Evolutionary conservation across 2,888 invertebrate genomes (phyloP).

Genomic region (Trachelus iudaicus): DNA sequence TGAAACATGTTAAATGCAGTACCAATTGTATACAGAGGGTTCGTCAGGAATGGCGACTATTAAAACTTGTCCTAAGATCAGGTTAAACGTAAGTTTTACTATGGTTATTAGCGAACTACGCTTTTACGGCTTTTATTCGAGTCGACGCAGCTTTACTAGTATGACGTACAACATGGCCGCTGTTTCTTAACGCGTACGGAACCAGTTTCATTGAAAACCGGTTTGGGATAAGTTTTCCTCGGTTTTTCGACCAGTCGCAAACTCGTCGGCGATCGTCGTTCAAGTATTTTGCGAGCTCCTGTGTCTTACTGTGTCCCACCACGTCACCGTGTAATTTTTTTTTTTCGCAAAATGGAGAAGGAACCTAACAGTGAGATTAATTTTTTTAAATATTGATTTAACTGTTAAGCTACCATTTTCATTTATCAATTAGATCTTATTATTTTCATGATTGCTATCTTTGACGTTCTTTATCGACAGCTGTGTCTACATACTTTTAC

Average conservation of each 20-base stretch:
- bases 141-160: no score
- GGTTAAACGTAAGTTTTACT: no score
- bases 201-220: conserved; percentile 53
- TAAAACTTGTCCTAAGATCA: no score
- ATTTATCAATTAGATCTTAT: background rate
- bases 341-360: background rate
- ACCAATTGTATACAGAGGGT: no score
- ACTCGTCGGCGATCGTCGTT: conserved; percentile 14
- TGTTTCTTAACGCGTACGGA: conserved; percentile 42
- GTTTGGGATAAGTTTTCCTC: conserved; percentile 53
- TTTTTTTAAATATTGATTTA: background rate
- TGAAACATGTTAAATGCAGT: no score
- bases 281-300: no score
- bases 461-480: background rate
- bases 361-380: background rate
- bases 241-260: conserved; percentile 39
- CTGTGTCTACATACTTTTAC: background rate
- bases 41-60: no score
- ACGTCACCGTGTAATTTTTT: background rate
- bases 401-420: background rate
- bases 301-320: no score
- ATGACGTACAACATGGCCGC: conserved; percentile 39
- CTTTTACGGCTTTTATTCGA: no score
- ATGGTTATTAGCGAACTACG: no score
- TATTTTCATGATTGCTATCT: background rate